phyloP scores from a whole-genome alignment of 2,797 vertebrate genomes.

The Artibeus jamaicensis region DNA sequence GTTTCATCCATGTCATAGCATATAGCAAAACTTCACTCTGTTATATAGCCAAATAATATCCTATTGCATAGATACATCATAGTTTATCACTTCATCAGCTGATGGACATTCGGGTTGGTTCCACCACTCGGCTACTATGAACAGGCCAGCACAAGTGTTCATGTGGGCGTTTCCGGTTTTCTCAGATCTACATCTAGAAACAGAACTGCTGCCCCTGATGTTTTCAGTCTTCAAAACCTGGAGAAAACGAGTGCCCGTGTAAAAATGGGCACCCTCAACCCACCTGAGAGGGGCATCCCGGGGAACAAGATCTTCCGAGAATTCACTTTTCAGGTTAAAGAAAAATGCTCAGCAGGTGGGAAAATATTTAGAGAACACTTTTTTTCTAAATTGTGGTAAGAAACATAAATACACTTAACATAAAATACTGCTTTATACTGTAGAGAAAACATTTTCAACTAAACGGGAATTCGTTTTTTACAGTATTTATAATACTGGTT shows the following conservation, averaged over 20 bases:
- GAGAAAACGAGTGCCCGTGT: neutral
- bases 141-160: neutral
- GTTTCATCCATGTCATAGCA: neutral
- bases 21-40: neutral
- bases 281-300: neutral
- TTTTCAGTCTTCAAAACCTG: neutral
- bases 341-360: neutral
- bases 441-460: conserved; percentile 5
- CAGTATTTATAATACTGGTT: neutral
- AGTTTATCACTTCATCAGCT: neutral
- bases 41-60: neutral
- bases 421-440: neutral
- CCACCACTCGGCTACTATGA: neutral
- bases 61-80: neutral
- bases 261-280: neutral
- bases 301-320: neutral
- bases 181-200: neutral
- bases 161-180: neutral
- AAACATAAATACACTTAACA: neutral
- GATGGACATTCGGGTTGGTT: neutral
- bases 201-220: neutral
- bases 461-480: neutral
- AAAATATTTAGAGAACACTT: neutral
- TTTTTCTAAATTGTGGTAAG: neutral
- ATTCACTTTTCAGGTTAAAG: neutral